phyloP scores from a whole-genome alignment of 2,797 vertebrate genomes.

The Ceryle rudis region DNA sequence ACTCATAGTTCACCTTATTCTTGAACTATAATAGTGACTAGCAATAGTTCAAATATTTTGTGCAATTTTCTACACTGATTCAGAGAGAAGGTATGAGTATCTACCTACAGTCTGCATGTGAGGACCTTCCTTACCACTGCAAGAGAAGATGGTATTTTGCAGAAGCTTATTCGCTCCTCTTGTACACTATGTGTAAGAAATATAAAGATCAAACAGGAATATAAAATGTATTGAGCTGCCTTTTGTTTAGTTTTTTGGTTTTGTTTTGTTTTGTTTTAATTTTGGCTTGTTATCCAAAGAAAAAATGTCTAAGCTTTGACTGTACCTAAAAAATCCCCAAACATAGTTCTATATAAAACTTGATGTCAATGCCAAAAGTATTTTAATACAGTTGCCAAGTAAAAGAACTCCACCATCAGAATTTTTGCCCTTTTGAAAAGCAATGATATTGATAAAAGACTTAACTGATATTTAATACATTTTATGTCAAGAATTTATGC shows the following conservation, averaged over 20 bases:
- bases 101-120: background rate
- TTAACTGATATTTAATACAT: background rate
- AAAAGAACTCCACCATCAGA: background rate
- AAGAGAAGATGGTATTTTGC: background rate
- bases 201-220: background rate
- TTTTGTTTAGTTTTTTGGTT: background rate
- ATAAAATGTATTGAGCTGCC: background rate
- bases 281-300: background rate
- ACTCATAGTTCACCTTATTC: background rate
- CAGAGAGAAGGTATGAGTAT: background rate
- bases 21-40: background rate
- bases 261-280: background rate
- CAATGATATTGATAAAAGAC: background rate
- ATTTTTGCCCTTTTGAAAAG: background rate
- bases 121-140: background rate
- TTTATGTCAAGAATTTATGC: background rate
- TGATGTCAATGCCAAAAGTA: background rate
- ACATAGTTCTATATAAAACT: background rate
- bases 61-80: background rate
- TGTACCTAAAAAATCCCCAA: background rate
- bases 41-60: background rate
- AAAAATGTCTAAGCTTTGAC: background rate
- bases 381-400: background rate
- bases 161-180: background rate
- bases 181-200: background rate